Evolutionary conservation across 2,113 vertebrate genomes (phyloP).

Genomic region (Syngnathoides biaculeatus): DNA sequence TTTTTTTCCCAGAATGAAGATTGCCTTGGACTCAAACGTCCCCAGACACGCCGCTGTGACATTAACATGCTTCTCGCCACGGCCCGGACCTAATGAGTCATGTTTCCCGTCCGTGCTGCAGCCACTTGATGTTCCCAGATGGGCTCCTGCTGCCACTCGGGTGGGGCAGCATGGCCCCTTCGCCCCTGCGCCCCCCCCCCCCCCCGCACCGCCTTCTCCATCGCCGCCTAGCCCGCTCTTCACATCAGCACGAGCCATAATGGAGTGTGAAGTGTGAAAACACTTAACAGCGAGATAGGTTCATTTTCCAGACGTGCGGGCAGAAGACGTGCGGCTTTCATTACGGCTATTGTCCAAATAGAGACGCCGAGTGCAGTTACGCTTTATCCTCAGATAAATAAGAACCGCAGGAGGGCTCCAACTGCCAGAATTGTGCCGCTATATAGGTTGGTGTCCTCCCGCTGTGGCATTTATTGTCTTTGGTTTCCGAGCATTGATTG

Average conservation of each 20-base stretch:
- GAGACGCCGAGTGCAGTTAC: conserved; percentile 51
- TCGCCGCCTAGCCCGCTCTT: conserved; percentile 4
- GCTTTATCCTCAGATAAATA: conserved; percentile 54
- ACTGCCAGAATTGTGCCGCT: conserved; percentile 27
- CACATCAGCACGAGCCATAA: conserved; percentile 58
- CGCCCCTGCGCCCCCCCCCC: conserved; percentile 23
- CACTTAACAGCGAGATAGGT: conserved; percentile 69
- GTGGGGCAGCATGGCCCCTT: conserved; percentile 28
- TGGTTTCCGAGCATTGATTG: conserved; percentile 16
- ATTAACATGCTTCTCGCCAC: conserved; percentile 57
- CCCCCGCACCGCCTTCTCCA: conserved; percentile 44
- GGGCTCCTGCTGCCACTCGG: conserved; percentile 30
- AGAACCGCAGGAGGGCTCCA: conserved; percentile 30
- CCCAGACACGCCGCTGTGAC: conserved; percentile 33
- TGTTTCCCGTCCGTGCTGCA: conserved; percentile 53
- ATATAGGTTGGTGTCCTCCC: conserved; percentile 38
- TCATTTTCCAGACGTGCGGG: conserved; percentile 66
- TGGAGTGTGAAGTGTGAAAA: conserved; percentile 73
- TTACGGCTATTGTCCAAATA: conserved; percentile 68
- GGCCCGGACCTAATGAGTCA: conserved; percentile 65
- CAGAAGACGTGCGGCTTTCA: conserved; percentile 69
- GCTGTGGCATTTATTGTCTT: conserved; percentile 24
- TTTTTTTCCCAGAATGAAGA: conserved; percentile 16
- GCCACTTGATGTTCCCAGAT: conserved; percentile 57
- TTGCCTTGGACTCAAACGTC: conserved; percentile 1